Evolutionary conservation across 1,140 invertebrate genomes (phyloP).

Genomic region (Sycobia sp.): DNA sequence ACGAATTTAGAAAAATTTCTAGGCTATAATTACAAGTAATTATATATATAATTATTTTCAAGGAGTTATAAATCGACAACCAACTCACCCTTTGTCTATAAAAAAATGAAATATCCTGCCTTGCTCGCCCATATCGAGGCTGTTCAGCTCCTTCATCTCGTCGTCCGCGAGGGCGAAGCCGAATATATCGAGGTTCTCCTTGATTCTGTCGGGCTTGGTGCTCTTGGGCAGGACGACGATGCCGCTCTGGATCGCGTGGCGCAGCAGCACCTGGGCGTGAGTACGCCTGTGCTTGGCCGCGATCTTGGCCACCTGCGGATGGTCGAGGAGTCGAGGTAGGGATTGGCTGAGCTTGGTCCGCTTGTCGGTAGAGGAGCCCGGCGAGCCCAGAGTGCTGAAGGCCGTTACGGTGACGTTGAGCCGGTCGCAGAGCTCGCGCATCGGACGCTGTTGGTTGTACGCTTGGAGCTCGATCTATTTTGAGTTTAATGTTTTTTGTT

Average conservation of each 20-base stretch:
- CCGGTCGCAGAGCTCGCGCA: slow-evolving; percentile 63
- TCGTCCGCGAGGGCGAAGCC: slow-evolving; percentile 51
- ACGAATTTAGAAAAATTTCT: neutral
- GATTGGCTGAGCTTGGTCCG: slow-evolving; percentile 43
- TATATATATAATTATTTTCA: too few relatives aligned
- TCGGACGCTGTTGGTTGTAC: slow-evolving; percentile 17
- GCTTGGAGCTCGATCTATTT: slow-evolving; percentile 34
- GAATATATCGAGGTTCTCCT: slow-evolving; percentile 65
- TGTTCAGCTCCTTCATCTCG: slow-evolving; percentile 52
- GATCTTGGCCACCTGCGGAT: slow-evolving; percentile 70
- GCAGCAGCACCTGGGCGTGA: slow-evolving; percentile 68
- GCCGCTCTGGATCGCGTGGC: slow-evolving; percentile 63
- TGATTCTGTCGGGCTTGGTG: slow-evolving; percentile 60
- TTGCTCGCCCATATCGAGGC: slow-evolving; percentile 62
- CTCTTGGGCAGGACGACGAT: slow-evolving; percentile 71
- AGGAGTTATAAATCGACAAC: too few relatives aligned
- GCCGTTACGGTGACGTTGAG: slow-evolving; percentile 66
- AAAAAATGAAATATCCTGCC: slow-evolving; percentile 70
- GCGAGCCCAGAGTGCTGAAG: slow-evolving; percentile 69
- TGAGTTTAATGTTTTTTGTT: too few relatives aligned
- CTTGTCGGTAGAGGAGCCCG: slow-evolving; percentile 62
- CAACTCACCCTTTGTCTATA: slow-evolving; percentile 16
- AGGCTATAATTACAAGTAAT: too few relatives aligned
- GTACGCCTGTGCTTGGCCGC: slow-evolving; percentile 63
- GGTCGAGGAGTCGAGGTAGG: slow-evolving; percentile 71